phyloP scores from a whole-genome alignment of 2,888 invertebrate species.

The Apeira syringaria region DNA sequence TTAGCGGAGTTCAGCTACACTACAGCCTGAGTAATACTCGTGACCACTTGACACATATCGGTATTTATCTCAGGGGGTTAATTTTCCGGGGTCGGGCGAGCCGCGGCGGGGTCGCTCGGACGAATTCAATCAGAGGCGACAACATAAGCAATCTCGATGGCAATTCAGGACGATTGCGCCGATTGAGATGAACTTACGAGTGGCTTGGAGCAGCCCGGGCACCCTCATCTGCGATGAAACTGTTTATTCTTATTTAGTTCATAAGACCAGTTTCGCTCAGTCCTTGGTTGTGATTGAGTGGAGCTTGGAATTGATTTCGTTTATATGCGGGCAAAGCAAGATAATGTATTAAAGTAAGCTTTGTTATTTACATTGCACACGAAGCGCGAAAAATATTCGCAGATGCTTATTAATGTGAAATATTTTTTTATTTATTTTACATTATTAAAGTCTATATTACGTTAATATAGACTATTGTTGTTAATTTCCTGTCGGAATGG shows the following conservation, averaged over 20 bases:
- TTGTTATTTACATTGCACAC: no score
- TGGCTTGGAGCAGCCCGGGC: slow-evolving; percentile 55
- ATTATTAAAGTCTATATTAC: no score
- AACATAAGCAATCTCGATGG: slow-evolving; percentile 69
- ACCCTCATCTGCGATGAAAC: slow-evolving; percentile 52
- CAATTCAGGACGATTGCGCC: slow-evolving; percentile 60
- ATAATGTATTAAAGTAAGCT: no score
- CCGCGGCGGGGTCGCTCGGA: slow-evolving; percentile 44
- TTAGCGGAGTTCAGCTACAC: slow-evolving; percentile 27
- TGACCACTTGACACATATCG: slow-evolving; percentile 64
- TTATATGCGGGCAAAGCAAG: slow-evolving; percentile 6
- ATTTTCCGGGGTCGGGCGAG: slow-evolving; percentile 68
- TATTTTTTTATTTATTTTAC: no score
- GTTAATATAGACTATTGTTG: no score
- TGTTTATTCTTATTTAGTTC: slow-evolving; percentile 35
- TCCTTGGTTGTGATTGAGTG: slow-evolving; percentile 12
- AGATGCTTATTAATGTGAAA: no score
- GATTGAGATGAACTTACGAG: slow-evolving; percentile 69
- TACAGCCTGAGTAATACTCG: slow-evolving; percentile 40
- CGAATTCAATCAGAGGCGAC: slow-evolving; percentile 79
- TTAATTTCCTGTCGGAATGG: no score
- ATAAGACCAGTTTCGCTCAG: slow-evolving; percentile 18
- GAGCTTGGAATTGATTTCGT: slow-evolving; percentile 9
- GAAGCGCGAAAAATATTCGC: no score
- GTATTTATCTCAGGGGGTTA: slow-evolving; percentile 66